Conservation (phyloP, 1,140 invertebrate genomes). For the Mycetomoellerius zeteki region DNA sequence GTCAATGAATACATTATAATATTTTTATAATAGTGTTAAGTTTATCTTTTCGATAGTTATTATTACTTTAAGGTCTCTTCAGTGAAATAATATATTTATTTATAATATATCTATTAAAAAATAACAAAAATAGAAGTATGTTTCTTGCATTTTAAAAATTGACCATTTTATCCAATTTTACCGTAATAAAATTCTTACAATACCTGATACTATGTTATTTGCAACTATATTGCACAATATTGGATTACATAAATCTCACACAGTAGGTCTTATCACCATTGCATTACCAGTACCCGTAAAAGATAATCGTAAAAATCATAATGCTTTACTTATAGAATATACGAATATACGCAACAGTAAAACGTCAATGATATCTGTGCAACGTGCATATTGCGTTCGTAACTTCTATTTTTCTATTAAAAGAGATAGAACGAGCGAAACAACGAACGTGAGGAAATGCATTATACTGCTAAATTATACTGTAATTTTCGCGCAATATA, state of each 20-base stretch:
- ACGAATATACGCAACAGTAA: constrained; percentile 2
- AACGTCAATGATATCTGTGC: constrained; percentile 24
- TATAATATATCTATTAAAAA: no score
- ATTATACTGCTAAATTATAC: background rate
- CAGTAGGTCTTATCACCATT: background rate
- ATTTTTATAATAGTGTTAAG: no score
- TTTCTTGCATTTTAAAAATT: no score
- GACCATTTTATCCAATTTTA: no score
- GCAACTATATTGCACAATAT: background rate
- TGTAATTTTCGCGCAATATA: constrained; percentile 13
- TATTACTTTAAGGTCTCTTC: no score
- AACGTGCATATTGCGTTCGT: background rate
- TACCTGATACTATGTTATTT: background rate
- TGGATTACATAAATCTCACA: background rate
- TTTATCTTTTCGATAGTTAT: no score
- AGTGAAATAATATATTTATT: no score
- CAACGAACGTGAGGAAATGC: background rate
- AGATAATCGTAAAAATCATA: background rate
- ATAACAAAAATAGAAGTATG: no score
- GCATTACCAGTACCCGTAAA: background rate
- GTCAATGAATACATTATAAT: no score
- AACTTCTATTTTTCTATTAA: constrained; percentile 37
- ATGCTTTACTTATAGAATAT: background rate
- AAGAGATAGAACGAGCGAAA: constrained; percentile 1
- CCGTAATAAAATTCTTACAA: background rate